Evolutionary conservation across 2,113 vertebrate genomes (phyloP), one percentile per base, ranked within the genome.

Genomic region (Notechis scutatus): DNA sequence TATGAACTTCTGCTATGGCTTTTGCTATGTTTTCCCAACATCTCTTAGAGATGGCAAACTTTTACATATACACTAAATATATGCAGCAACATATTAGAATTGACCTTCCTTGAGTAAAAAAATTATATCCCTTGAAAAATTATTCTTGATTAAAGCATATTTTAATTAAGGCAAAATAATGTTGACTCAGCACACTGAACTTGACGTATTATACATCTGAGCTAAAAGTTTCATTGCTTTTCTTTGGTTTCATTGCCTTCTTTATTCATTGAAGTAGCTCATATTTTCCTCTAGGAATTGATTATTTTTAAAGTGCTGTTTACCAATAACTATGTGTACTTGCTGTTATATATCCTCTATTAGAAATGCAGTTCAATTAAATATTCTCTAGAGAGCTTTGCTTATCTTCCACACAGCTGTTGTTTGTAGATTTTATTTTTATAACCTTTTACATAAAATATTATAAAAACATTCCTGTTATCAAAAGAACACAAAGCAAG

Each of bases 311-410:
- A 89, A 0, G 91, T 92, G 91, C 26, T 91, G 50, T 96, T 95
- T 94, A 50, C 88, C 85, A 54, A 90, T 89, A 93, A 52, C 45
- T 94, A 52, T 39, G 39, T 52, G 87, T 92, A 92, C 24, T 7
- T 93, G 90, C 61, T 91, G 15, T 23, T n/a, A 81, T 91, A 20
- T 56, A 52, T 90, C 94, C 92, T 86, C 42, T 91, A 47, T 85
- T 92, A 95, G 90, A 95, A 96, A n/a, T 92, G 87, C 20, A 95
- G 87, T 61, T 69, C 61, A 15, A 42, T 4, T 91, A 85, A 26
- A 92, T 92, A 88, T 96, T 97, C 95, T 26, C 96, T 95, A 95
- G 95, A 96, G 95, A 95, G 54, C 47, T 1, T 90, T 61, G 87
- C 93, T 93, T 90, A 56, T 91, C 91, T 94, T 93, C 95, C 89